A percentile compares a stretch with the other conserved stretches of the same genome.
phyloP scores from a whole-genome alignment of 2,888 invertebrate species.

The Neoitamus cyanurus region DNA sequence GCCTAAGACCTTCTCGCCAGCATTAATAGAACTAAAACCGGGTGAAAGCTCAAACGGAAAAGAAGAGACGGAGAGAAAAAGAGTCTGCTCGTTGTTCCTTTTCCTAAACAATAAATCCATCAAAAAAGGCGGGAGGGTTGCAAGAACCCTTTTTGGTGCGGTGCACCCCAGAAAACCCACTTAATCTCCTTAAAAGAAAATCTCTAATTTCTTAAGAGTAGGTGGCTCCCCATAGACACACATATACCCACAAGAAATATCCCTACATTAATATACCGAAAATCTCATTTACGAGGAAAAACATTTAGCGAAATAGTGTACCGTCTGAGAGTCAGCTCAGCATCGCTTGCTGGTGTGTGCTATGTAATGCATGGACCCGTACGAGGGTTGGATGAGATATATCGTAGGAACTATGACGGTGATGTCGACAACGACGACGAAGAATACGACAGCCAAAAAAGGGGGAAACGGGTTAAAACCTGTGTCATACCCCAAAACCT shows the following conservation, averaged over 20 bases:
- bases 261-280: neutral
- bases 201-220: conserved; percentile 23
- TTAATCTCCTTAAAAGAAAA: conserved; percentile 30
- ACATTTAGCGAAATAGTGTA: conserved; percentile 11
- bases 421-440: neutral
- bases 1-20: neutral
- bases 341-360: neutral
- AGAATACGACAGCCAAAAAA: neutral
- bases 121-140: neutral
- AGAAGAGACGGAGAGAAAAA: neutral
- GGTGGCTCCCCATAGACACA: neutral
- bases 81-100: neutral
- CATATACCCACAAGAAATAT: neutral
- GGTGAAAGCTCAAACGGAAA: neutral
- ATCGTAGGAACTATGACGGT: neutral
- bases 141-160: neutral
- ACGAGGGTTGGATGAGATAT: neutral
- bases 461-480: conserved; percentile 19
- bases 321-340: neutral
- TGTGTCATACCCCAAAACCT: conserved; percentile 31
- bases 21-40: neutral
- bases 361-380: neutral
- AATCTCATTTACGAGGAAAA: conserved; percentile 7
- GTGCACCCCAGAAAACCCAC: conserved; percentile 8
- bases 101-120: conserved; percentile 1